Base-by-base conservation (phyloP, 1,140 invertebrate species). In the Sipha flava region DNA sequence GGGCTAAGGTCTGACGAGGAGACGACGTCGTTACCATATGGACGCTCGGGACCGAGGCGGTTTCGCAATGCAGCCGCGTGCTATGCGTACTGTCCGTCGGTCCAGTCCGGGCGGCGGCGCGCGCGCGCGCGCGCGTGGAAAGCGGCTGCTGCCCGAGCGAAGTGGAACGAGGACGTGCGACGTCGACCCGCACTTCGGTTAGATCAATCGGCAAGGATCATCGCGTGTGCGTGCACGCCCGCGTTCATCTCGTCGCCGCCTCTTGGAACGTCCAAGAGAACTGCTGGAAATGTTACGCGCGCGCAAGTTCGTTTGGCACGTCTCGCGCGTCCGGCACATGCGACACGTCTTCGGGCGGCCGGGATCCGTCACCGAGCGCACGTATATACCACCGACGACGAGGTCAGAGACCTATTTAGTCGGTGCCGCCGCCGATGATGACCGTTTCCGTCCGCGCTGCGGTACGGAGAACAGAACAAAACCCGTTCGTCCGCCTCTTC, bases 321-420 rank as follows among this genome's bases (percentile, higher is more conserved):
- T n/a, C n/a, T n/a, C n/a, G n/a, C n/a, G n/a, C n/a, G n/a, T n/a
- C n/a, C n/a, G n/a, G n/a, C n/a, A n/a, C n/a, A n/a, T n/a, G n/a
- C n/a, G 12, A 14, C n/a, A 4, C 1, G 10, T 66, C 62, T 66
- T 66, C 62, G 62, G n/a, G 34, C n/a, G n/a, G n/a, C 23, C 54
- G 3, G 18, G 26, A 59, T 59, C 0, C 18, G 26, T 14, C 6
- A 18, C 54, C 57, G n/a, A n/a, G 23, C 57, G 34, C 3, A 9
- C 40, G 57, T 6, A 14, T 62, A 66, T 12, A 40, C 62, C n/a
- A 40, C 62, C n/a, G 62, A 31, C 14, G 10, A 12, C 62, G 34
- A 66, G 62, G 62, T 66, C 62, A 40, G 21, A 40, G 62, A 66
- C 62, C 62, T 37, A 66, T 66, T 40, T 66, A n/a, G 62, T 40